Evolutionary conservation across 23 tunicate species (phyloP).

Genomic region (Trididemnum nubilum): DNA sequence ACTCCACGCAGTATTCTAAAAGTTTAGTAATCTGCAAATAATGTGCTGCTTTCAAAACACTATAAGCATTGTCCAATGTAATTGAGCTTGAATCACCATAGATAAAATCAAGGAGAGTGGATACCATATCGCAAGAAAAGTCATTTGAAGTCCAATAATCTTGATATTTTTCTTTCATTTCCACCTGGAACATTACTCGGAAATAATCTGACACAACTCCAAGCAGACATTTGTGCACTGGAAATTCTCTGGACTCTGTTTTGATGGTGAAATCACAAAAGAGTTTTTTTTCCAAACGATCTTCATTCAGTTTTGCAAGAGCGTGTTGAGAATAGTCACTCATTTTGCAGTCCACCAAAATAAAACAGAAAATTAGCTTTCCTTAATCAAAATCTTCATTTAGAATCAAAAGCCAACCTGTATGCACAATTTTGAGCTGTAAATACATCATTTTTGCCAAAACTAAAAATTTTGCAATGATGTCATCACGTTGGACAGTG

Average conservation of each 20-base stretch:
- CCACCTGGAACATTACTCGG: not conserved
- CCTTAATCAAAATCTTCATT: too few relatives aligned
- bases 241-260: not conserved
- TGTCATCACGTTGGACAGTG: too few relatives aligned
- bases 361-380: too few relatives aligned
- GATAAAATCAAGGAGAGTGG: not conserved
- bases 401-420: too few relatives aligned
- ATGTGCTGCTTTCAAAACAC: not conserved
- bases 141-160: not conserved
- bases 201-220: not conserved
- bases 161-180: not conserved
- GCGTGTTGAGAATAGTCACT: not conserved
- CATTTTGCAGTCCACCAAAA: not conserved
- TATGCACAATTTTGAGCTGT: too few relatives aligned
- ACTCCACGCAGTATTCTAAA: not conserved
- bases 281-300: not conserved
- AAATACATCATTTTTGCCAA: too few relatives aligned
- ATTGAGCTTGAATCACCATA: not conserved
- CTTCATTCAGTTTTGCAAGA: not conserved
- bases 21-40: not conserved
- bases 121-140: not conserved
- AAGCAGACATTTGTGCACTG: not conserved
- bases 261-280: conserved; percentile 11
- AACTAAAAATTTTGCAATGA: too few relatives aligned
- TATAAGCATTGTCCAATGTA: not conserved